A percentile compares a stretch with the other conserved stretches of the same genome.
Evolutionary conservation across 2,113 vertebrate species (phyloP).

Genomic region (Tragelaphus buxtoni): DNA sequence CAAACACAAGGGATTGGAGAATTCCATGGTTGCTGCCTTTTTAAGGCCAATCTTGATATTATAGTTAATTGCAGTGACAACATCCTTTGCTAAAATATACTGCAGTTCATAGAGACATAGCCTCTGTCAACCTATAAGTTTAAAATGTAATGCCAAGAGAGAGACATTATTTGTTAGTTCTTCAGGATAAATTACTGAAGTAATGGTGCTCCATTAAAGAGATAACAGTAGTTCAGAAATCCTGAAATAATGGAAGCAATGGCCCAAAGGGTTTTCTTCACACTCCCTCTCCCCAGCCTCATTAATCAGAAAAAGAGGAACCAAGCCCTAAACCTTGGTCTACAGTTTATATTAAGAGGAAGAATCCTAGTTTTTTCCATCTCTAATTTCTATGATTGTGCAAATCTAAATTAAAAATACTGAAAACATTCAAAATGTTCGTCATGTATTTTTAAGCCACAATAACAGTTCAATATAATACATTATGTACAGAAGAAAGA

Average conservation of each 20-base stretch:
- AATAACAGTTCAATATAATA: neutral
- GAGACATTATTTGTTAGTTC: neutral
- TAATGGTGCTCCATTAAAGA: neutral
- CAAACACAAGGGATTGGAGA: neutral
- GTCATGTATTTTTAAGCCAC: conserved; percentile 57
- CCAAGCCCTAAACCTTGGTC: neutral
- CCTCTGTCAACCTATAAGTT: neutral
- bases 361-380: conserved; percentile 52
- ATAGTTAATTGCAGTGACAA: neutral
- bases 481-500: conserved; percentile 48
- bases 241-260: neutral
- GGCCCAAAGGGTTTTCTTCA: neutral
- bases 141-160: neutral
- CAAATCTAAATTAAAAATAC: conserved; percentile 68
- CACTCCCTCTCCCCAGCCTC: neutral
- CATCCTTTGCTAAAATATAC: neutral
- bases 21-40: neutral
- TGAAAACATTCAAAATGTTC: conserved; percentile 42
- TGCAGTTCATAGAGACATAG: neutral
- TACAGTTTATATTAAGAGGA: conserved; percentile 28
- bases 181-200: neutral
- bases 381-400: conserved; percentile 58
- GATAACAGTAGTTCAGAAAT: neutral
- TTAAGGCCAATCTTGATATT: neutral
- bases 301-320: conserved; percentile 3